These are phyloP conservation scores for Tenualosa ilisha DNA, from an alignment of 2,797 vertebrate genomes.

Conservation along the genomic window DNA sequence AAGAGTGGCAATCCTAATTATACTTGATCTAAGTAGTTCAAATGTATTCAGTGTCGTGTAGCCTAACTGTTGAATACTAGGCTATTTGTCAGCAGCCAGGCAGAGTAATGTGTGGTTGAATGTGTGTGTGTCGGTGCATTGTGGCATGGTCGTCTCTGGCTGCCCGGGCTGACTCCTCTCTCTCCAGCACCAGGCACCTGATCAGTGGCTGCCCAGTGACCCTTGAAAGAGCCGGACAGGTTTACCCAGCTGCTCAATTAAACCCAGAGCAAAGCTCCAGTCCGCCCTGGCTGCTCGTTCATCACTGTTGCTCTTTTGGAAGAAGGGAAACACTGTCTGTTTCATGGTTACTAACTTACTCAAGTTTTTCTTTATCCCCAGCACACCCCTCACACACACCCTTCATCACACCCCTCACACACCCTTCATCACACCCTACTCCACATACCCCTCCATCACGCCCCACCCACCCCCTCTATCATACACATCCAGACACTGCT, in stretches of 20 bases:
- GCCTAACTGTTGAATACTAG: neutral
- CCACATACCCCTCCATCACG: too few species aligned
- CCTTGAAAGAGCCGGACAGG: neutral
- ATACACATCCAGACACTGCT: neutral
- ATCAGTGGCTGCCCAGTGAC: neutral
- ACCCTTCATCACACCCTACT: too few species aligned
- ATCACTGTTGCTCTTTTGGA: neutral
- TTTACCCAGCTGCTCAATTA: slow-evolving; percentile 21
- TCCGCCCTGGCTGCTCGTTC: neutral
- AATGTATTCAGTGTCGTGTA: neutral
- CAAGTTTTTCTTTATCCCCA: neutral
- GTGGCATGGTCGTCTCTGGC: neutral
- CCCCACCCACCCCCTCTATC: neutral
- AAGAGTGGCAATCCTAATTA: neutral
- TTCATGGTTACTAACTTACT: neutral
- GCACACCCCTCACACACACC: too few species aligned
- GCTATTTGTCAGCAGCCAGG: neutral
- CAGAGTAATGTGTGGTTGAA: neutral
- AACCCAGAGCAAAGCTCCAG: neutral
- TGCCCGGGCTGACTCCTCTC: neutral
- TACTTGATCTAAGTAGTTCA: neutral
- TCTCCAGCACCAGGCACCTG: neutral
- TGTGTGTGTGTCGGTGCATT: neutral
- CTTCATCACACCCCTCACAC: too few species aligned
- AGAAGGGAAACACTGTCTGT: neutral